Evolutionary conservation across 2,113 vertebrate genomes (phyloP).

Genomic region (Poeciliopsis occidentalis): DNA sequence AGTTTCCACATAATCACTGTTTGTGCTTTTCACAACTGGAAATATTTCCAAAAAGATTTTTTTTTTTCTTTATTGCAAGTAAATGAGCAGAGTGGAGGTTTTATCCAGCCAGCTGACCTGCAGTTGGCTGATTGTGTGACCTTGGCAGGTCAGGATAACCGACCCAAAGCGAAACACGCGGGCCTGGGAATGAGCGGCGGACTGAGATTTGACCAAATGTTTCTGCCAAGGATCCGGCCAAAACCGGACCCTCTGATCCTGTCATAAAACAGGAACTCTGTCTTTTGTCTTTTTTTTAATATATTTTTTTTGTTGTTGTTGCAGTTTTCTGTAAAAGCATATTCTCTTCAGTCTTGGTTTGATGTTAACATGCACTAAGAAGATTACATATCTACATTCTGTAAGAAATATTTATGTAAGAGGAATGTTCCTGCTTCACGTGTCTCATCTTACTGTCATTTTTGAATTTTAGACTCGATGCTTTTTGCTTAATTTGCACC

Average conservation of each 20-base stretch:
- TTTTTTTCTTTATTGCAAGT: too few species aligned
- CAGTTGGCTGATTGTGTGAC: too few species aligned
- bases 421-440: too few species aligned
- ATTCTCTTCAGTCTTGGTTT: background rate
- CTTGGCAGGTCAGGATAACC: too few species aligned
- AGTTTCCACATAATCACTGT: too few species aligned
- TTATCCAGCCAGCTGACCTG: too few species aligned
- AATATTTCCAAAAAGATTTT: too few species aligned
- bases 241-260: slow-evolving; percentile 30
- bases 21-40: too few species aligned
- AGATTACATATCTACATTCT: too few species aligned
- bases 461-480: background rate
- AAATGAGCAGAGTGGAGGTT: too few species aligned
- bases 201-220: slow-evolving; percentile 53
- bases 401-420: too few species aligned
- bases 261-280: slow-evolving; percentile 45
- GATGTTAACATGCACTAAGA: background rate
- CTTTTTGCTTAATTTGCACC: background rate
- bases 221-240: slow-evolving; percentile 26
- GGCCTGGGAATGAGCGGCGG: background rate
- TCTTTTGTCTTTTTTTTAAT: slow-evolving; percentile 35
- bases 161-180: background rate
- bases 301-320: background rate
- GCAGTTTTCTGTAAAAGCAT: slow-evolving; percentile 11
- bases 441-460: background rate